Evolutionary conservation across 1,140 invertebrate genomes (phyloP).

Genomic region (Anastrepha obliqua): DNA sequence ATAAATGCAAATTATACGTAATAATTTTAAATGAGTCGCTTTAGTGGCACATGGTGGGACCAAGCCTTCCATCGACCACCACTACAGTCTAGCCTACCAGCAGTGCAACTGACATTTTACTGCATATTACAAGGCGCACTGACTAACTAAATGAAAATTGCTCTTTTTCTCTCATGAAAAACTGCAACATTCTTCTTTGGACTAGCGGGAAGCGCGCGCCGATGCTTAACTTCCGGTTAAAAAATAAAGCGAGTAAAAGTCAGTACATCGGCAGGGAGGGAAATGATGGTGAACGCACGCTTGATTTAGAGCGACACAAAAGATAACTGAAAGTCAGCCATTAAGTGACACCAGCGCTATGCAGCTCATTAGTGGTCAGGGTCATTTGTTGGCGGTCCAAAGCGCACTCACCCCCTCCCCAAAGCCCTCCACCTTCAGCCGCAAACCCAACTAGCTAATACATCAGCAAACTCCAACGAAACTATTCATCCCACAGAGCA

Average conservation of each 20-base stretch:
- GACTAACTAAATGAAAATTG: neutral
- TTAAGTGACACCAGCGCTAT: constrained; percentile 47
- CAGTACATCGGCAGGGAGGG: neutral
- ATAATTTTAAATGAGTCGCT: constrained; percentile 46
- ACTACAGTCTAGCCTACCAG: neutral
- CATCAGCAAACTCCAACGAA: neutral
- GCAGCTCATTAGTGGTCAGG: constrained; percentile 50
- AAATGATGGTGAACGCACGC: neutral
- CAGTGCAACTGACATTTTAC: neutral
- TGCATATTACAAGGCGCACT: constrained; percentile 21
- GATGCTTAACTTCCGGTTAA: neutral
- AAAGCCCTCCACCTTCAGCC: neutral
- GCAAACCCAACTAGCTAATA: neutral
- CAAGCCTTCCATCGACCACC: neutral
- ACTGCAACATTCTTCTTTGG: neutral
- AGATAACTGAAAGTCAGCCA: constrained; percentile 52
- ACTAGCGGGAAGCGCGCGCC: neutral
- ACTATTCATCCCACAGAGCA: neutral
- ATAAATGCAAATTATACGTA: constrained; percentile 46
- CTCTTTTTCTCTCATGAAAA: neutral
- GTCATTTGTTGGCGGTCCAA: constrained; percentile 40
- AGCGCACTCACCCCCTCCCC: too few relatives aligned
- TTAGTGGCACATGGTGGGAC: neutral
- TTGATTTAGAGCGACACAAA: constrained; percentile 50
- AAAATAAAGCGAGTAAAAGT: neutral